Evolutionary conservation across 2,113 vertebrate genomes (phyloP).

Genomic region (Sander vitreus): DNA sequence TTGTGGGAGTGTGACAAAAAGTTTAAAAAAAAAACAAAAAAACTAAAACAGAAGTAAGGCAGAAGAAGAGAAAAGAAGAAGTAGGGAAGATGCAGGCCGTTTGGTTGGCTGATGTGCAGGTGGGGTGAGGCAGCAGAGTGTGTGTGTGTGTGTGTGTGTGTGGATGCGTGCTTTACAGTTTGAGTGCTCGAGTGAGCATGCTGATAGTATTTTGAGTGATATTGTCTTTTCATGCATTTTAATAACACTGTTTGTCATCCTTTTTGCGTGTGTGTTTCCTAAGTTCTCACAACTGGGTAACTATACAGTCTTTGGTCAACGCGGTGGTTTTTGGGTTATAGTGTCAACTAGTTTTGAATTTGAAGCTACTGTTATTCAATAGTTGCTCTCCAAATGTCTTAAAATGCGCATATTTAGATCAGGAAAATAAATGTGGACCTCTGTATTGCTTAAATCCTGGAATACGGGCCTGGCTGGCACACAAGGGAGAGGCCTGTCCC

Average conservation of each 20-base stretch:
- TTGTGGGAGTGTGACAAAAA: conserved; percentile 2
- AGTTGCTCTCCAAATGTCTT: no score
- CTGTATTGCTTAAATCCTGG: no score
- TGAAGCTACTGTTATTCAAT: no score
- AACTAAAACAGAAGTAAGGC: background rate
- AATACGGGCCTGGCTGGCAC: no score
- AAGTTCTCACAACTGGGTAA: background rate
- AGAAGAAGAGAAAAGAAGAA: background rate
- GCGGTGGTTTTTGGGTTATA: no score
- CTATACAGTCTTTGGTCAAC: no score
- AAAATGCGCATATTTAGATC: no score
- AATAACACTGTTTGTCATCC: conserved; percentile 12
- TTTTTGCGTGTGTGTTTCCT: background rate
- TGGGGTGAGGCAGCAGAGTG: background rate
- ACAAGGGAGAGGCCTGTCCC: no score
- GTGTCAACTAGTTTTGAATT: no score
- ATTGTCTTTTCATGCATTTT: conserved; percentile 34
- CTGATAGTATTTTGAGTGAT: conserved; percentile 14
- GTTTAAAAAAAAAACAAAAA: no score
- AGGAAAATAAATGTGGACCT: no score
- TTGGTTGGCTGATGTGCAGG: background rate
- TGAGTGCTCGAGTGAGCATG: background rate
- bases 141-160: conserved; percentile 6
- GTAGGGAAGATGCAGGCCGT: background rate
- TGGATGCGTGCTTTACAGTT: background rate